These are phyloP conservation scores for Pogoniulus pusillus DNA, from an alignment of 2,797 vertebrate genomes.

Conservation along the genomic window DNA sequence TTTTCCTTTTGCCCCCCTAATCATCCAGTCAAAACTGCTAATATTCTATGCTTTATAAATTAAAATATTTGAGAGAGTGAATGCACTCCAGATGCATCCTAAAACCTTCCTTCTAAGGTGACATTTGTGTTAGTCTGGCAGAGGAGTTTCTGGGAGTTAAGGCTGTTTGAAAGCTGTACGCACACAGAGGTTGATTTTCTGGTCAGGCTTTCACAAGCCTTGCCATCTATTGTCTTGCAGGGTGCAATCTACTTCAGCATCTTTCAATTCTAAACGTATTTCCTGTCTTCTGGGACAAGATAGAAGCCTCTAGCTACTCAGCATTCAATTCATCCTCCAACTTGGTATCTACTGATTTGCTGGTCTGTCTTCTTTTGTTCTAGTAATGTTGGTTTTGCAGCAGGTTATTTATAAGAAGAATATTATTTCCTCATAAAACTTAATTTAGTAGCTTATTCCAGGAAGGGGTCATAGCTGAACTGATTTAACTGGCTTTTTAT, in stretches of 20 bases:
- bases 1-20: neutral
- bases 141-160: neutral
- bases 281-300: neutral
- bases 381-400: neutral
- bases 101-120: neutral
- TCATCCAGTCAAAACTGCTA: neutral
- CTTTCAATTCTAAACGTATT: neutral
- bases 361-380: neutral
- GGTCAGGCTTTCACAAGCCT: neutral
- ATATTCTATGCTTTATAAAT: neutral
- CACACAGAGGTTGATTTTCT: neutral
- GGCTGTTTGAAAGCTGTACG: neutral
- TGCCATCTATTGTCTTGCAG: neutral
- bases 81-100: neutral
- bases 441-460: neutral
- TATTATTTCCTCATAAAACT: neutral
- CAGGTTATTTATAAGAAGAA: conserved; percentile 24
- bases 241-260: neutral
- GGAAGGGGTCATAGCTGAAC: neutral
- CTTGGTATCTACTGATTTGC: neutral
- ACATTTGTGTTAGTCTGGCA: neutral
- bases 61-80: neutral
- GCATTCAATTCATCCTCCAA: neutral
- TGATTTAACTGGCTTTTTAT: neutral
- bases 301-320: neutral